Conservation (phyloP, 1,140 invertebrate genomes). For the Agrypnia vestita region DNA sequence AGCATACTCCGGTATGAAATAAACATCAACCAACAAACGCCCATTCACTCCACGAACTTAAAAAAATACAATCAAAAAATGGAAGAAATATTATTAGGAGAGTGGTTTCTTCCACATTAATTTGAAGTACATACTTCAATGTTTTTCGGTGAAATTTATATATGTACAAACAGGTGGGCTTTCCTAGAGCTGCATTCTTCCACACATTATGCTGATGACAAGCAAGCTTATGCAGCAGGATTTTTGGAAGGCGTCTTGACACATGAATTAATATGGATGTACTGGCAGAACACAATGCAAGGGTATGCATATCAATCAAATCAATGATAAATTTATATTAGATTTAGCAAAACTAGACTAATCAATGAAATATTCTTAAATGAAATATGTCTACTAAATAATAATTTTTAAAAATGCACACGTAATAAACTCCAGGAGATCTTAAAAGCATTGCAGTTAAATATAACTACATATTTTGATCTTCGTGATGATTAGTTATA, state of each 20-base stretch:
- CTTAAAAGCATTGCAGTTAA: too few species aligned
- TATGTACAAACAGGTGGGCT: constrained; percentile 72
- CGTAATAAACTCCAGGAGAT: too few species aligned
- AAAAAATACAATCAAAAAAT: too few species aligned
- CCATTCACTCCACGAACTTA: too few species aligned
- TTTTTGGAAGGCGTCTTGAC: constrained; percentile 78
- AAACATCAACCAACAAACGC: too few species aligned
- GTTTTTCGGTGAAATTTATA: neutral
- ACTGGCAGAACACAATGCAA: constrained; percentile 77
- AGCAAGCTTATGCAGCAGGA: constrained; percentile 81
- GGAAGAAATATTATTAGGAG: neutral
- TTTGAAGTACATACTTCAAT: too few species aligned
- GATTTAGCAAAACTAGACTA: constrained; percentile 18
- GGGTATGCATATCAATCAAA: constrained; percentile 62
- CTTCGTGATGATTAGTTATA: too few species aligned
- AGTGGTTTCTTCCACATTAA: neutral
- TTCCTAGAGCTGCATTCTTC: constrained; percentile 74
- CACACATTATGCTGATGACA: constrained; percentile 67
- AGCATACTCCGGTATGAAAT: too few species aligned
- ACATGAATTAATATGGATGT: constrained; percentile 76
- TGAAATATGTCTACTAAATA: too few species aligned
- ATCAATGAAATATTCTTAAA: constrained; percentile 64
- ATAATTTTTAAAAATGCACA: too few species aligned
- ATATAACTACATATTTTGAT: too few species aligned
- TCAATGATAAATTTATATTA: neutral